These are phyloP conservation scores for Steinernema carpocapsae DNA, from an alignment of 2,888 invertebrate genomes.

Conservation along the genomic window DNA sequence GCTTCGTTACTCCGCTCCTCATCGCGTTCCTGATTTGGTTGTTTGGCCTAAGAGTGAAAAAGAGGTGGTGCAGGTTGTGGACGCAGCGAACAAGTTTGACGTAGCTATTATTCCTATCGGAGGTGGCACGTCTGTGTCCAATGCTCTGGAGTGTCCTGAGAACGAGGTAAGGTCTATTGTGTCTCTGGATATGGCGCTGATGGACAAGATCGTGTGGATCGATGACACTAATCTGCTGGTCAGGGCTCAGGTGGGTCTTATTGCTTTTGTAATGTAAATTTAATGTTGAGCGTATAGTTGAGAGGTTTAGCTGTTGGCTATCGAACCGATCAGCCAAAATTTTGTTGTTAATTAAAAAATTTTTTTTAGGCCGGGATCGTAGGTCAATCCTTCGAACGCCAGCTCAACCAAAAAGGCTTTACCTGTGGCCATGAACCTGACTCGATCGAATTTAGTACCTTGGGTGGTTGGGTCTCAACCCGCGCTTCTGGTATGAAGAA, in stretches of 20 bases:
- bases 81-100: slow-evolving; percentile 78
- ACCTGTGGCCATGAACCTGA: slow-evolving; percentile 92
- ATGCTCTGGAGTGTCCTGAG: slow-evolving; percentile 61
- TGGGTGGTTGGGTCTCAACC: slow-evolving; percentile 97
- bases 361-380: slow-evolving; percentile 57
- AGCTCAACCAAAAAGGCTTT: slow-evolving; percentile 57
- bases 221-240: slow-evolving; percentile 83
- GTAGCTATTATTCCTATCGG: slow-evolving; percentile 80
- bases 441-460: slow-evolving; percentile 86
- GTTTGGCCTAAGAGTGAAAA: slow-evolving; percentile 79
- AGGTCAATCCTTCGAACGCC: slow-evolving; percentile 58
- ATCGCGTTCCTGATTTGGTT: slow-evolving; percentile 88
- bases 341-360: not conserved
- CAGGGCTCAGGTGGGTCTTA: slow-evolving; percentile 86
- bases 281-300: too few species aligned
- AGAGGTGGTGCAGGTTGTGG: slow-evolving; percentile 75
- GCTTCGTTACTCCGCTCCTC: slow-evolving; percentile 78
- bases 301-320: not conserved
- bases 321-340: not conserved
- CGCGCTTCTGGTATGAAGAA: slow-evolving; percentile 99
- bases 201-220: slow-evolving; percentile 91
- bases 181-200: slow-evolving; percentile 89
- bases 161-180: slow-evolving; percentile 82
- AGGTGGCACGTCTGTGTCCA: slow-evolving; percentile 65
- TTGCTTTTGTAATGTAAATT: slow-evolving; percentile 70